Base-by-base conservation (phyloP, 2,797 vertebrate genomes). In the Brachyalestes nurse region DNA sequence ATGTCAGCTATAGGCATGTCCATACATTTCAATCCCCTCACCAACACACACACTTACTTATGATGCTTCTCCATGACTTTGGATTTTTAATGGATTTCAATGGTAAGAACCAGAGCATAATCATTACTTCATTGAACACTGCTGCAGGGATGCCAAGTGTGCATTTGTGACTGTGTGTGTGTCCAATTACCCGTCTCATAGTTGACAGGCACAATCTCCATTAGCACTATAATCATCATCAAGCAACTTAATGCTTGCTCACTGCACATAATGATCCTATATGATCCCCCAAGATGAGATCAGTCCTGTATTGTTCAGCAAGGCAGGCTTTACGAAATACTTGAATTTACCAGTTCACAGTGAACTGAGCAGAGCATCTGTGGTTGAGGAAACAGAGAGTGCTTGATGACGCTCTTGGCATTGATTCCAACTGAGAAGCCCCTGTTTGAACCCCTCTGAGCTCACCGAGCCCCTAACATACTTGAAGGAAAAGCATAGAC, bases 401-500 rank as follows among this genome's bases (percentile, higher is more conserved):
- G 19, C 81, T 82, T 77, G 40, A 64, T 78, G 82, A 77, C 0
- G 53, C 83, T 82, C 75, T 65, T 86, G 85, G 83, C 83, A 81
- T 73, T 40, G 40, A 76, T 40, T 72, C 28, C 47, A 74, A 62
- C 60, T 60, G 61, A 53, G 72, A 84, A 72, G 72, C 83, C 83
- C 62, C 75, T 16, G 53, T 58, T 47, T 84, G 77, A 86, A 74
- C 80, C 77, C 42, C 60, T 67, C 60, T 53, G 69, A 77, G 72
- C 66, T 67, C 58, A 65, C 42, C 9, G 42, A 45, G 42, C 42
- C 42, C 42, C 42, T 6, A 45, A 6, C 42, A 45, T 0, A 10
- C 42, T 45, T 10, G 42, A 45, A 45, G 42, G 10, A 69, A 69
- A 53, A 53, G 3, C 51, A 53, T 14, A 69, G 34, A 23, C 9